Base-by-base conservation (phyloP, 2,113 vertebrate genomes). In the Tretioscincus oriximinensis region DNA sequence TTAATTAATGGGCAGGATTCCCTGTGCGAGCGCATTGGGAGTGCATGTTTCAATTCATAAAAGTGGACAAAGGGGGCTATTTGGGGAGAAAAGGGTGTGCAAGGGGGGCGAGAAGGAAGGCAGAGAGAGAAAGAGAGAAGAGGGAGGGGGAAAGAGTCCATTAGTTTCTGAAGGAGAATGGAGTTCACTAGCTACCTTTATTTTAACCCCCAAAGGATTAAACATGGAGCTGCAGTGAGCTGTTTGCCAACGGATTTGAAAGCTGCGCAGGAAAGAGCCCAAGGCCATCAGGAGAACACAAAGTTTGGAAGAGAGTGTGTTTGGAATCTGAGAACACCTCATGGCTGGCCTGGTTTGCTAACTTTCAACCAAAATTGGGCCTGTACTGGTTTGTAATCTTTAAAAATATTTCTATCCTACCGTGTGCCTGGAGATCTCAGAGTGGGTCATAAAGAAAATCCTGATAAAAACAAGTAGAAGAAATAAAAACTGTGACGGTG, bases 1-100 rank as follows among this genome's bases (percentile, higher is more conserved):
- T 96, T 95, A 95, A 95, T 94, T 96, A 97, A 96, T 94, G 94
- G 95, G 94, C 91, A 91, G 92, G 94, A 94, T 95, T 95, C 94
- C 91, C 93, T 90, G 92, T 88, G 91, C 93, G 94, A 94, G 93
- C 91, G 93, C 51, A 94, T 93, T 94, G 95, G 94, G 93, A 94
- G 94, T 94, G 92, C 94, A 94, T 95, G 94, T 95, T 95, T 95
- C 94, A 94, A 95, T 95, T 95, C 95, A 95, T 94, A 95, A 94
- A 95, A 95, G 95, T 96, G 95, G 95, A 96, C 94, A 95, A 95
- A 95, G 93, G 92, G 93, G 88, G 90, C 84, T 84, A 88, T 82
- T 91, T 88, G 91, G 91, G 88, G 79, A 74, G 29, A 86, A 84
- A 82, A 81, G 87, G 29, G 83, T 66, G 80, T 20, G 18, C 31